phyloP scores from a whole-genome alignment of 2,888 invertebrate genomes.

The Magallana nippona region DNA sequence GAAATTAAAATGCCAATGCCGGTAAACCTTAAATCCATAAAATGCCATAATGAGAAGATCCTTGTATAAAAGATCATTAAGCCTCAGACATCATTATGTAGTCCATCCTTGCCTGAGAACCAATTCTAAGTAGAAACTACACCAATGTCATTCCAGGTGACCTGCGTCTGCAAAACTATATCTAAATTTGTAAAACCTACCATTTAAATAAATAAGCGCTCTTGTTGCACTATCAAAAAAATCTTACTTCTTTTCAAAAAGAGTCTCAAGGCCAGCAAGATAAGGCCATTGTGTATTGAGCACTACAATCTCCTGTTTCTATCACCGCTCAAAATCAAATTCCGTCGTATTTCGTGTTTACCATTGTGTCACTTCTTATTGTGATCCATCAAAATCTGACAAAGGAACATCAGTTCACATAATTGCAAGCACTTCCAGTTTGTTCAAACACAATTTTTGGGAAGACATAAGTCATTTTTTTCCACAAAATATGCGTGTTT shows the following conservation, averaged over 20 bases:
- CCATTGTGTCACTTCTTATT: constrained; percentile 12
- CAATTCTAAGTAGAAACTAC: neutral
- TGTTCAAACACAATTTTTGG: neutral
- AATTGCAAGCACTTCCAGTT: constrained; percentile 17
- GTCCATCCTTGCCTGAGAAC: neutral
- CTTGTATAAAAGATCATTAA: too few relatives aligned
- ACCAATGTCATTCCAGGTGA: neutral
- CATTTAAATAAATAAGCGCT: constrained; percentile 12
- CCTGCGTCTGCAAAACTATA: constrained; percentile 2
- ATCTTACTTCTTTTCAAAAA: constrained; percentile 2
- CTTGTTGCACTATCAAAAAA: neutral
- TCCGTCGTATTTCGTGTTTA: neutral
- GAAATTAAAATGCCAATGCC: too few relatives aligned
- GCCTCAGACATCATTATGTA: too few relatives aligned
- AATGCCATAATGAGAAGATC: too few relatives aligned
- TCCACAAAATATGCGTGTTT: neutral
- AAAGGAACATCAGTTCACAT: neutral
- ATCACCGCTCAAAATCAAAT: constrained; percentile 22
- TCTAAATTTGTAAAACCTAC: constrained; percentile 14
- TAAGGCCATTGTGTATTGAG: constrained; percentile 2
- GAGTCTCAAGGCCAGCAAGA: constrained; percentile 4
- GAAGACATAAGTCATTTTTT: neutral
- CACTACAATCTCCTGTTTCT: constrained; percentile 2
- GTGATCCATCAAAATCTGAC: neutral
- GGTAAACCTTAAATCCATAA: too few relatives aligned